Conservation (phyloP, 2,888 invertebrate genomes). For the Ectemnius cavifrons region DNA sequence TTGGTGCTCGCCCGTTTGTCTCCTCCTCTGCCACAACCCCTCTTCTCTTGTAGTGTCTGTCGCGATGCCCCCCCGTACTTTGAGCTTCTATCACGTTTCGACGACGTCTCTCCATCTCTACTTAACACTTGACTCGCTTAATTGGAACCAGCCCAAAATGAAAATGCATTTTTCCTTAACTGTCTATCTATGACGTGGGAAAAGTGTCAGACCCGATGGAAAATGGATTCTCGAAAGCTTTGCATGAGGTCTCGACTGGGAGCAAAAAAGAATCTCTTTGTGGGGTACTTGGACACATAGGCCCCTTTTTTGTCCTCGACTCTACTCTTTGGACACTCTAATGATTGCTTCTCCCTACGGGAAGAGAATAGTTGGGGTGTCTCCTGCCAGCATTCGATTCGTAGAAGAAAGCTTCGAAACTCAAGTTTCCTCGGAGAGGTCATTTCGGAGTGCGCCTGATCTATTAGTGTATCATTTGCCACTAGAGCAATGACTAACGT, state of each 20-base stretch:
- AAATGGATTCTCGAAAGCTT: conserved; percentile 13
- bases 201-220: background rate
- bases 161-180: background rate
- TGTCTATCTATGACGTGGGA: background rate
- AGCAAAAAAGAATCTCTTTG: conserved; percentile 26
- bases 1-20: background rate
- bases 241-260: conserved; percentile 23
- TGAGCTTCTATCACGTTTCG: background rate
- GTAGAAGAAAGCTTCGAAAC: conserved; percentile 8
- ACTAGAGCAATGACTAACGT: too few relatives aligned
- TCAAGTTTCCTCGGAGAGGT: background rate
- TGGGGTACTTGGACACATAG: conserved; percentile 8
- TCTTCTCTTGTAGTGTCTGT: background rate
- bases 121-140: background rate
- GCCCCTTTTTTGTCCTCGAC: conserved; percentile 6
- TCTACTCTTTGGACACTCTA: conserved; percentile 7
- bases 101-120: background rate
- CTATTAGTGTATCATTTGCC: too few relatives aligned
- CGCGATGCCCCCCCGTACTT: background rate
- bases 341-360: conserved; percentile 21
- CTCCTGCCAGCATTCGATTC: conserved; percentile 25
- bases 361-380: conserved; percentile 35
- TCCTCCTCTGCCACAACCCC: conserved; percentile 16
- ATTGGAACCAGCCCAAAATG: conserved; percentile 1
- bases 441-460: background rate